Evolutionary conservation across 1,140 invertebrate genomes (phyloP).

Genomic region (Zaprionus nigranus): DNA sequence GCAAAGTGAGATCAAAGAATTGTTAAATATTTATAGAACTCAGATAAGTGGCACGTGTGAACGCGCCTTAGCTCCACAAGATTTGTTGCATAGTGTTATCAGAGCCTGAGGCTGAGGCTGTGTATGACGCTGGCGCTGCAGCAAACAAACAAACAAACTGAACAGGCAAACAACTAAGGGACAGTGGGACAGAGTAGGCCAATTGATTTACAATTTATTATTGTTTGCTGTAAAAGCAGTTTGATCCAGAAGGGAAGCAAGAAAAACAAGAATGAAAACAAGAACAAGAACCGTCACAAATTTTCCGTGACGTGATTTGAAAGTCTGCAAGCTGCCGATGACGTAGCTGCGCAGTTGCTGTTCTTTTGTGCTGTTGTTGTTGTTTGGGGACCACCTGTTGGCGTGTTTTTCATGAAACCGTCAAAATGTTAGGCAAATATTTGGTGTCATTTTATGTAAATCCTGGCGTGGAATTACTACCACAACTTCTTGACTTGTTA

Average conservation of each 20-base stretch:
- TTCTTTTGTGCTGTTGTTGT: conserved; percentile 16
- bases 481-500: conserved; percentile 18
- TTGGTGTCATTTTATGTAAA: conserved; percentile 72
- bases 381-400: conserved; percentile 68
- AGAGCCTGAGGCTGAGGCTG: conserved; percentile 4
- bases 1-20: neutral
- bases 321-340: conserved; percentile 39
- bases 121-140: conserved; percentile 47
- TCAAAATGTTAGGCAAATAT: conserved; percentile 79
- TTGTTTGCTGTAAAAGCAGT: conserved; percentile 52
- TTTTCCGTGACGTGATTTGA: conserved; percentile 61
- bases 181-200: conserved; percentile 21
- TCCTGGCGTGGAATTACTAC: conserved; percentile 33
- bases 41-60: conserved; percentile 27
- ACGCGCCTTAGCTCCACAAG: conserved; percentile 1
- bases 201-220: conserved; percentile 71
- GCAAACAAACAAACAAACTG: conserved; percentile 34
- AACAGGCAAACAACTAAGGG: conserved; percentile 10
- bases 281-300: conserved; percentile 49
- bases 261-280: neutral
- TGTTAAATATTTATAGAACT: neutral
- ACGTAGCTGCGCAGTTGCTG: conserved; percentile 35
- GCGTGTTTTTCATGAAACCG: conserved; percentile 78
- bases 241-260: conserved; percentile 47
- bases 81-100: conserved; percentile 40